Evolutionary conservation across 2,888 invertebrate genomes (phyloP), one percentile per base, ranked within the genome.

Genomic region (Copidosoma aretas): DNA sequence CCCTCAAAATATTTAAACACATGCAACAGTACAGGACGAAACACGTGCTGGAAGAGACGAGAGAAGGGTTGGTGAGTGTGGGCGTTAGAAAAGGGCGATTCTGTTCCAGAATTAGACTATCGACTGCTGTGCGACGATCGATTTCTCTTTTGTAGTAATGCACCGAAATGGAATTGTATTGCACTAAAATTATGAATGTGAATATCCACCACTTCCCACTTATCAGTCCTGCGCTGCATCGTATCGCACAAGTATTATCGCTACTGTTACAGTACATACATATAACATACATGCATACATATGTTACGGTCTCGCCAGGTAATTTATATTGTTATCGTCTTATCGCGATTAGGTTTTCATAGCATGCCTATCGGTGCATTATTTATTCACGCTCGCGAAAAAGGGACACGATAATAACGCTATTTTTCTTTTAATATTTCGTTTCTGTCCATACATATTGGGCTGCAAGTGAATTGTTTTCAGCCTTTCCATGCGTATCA

Each of bases 31-130:
- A 8, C 32, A 3, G 32, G 8, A 32, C 3, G 32, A 32, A 8
- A 3, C 32, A 8, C 32, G 4, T 32, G 32, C 32, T 5, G 8
- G 8, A 32, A 32, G 32, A 32, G 32, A 3, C 3, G 32, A 32
- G 32, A 8, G 32, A n/a, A n/a, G n/a, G n/a, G n/a, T n/a, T 32
- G 32, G 56, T 60, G 14, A 19, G 22, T 22, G 65, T 14, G 56
- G 54, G 60, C 54, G 58, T 62, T 69, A 53, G 53, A 64, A 58
- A 52, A 63, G 59, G 59, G 56, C 54, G 32, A 70, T 63, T 62
- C 46, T 51, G 49, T 57, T 67, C 63, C 66, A 60, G 66, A 70
- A 67, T 70, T 67, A 70, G 67, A 70, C 56, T 67, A 70, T 70
- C 22, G 66, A 67, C 60, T 63, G 53, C 52, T 39, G 51, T 60